Percentiles rank a stretch among this genome's conserved stretches.
phyloP scores from a whole-genome alignment of 2,888 invertebrate species.

The Rhopalosiphum nymphaeae region DNA sequence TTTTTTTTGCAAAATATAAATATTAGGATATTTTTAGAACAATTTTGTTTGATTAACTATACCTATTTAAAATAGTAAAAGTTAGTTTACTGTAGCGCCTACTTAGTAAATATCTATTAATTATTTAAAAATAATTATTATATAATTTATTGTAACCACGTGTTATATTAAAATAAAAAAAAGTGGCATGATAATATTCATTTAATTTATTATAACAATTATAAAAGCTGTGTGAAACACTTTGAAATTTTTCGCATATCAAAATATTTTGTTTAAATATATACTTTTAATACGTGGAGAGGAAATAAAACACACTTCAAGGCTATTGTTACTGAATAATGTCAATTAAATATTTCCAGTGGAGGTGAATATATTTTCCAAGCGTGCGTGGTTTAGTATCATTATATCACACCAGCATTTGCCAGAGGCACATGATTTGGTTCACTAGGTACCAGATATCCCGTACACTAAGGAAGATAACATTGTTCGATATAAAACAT shows the following conservation, averaged over 20 bases:
- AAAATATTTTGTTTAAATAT: neutral
- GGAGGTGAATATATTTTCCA: neutral
- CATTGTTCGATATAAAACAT: constrained; percentile 22
- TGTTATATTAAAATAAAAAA: neutral
- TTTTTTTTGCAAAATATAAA: neutral
- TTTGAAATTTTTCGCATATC: neutral
- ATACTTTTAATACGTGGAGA: neutral
- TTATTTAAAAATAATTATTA: neutral
- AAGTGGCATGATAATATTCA: neutral
- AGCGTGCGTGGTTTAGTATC: constrained; percentile 20
- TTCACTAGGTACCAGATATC: neutral
- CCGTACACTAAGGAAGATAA: neutral
- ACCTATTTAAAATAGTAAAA: neutral
- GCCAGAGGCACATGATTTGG: neutral
- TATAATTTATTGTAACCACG: neutral
- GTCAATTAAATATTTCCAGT: constrained; percentile 23
- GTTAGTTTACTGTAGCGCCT: neutral
- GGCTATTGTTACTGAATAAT: neutral
- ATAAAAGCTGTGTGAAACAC: neutral
- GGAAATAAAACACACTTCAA: neutral
- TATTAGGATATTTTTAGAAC: neutral
- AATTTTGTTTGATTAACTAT: neutral
- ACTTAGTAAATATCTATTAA: neutral
- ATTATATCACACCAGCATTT: neutral
- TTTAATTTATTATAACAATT: neutral